These are phyloP conservation scores for Enteromius radiatus DNA, from an alignment of 2,797 vertebrate species.

Conservation along the genomic window DNA sequence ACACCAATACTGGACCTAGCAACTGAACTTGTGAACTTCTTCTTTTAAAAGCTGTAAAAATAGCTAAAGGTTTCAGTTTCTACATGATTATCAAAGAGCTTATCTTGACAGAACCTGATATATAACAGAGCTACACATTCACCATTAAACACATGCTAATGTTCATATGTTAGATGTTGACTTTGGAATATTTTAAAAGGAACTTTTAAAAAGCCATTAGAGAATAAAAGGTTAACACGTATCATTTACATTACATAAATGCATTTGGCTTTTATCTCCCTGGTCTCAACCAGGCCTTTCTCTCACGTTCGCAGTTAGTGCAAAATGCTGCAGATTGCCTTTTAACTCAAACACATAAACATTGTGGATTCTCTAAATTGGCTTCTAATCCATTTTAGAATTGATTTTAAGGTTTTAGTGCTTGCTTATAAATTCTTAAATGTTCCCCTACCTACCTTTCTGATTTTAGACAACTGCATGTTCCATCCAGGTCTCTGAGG, in stretches of 20 bases:
- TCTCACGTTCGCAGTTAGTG: too few relatives aligned
- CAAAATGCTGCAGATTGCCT: too few relatives aligned
- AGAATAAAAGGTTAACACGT: background rate
- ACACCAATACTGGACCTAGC: slow-evolving; percentile 37
- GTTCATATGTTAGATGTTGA: slow-evolving; percentile 8
- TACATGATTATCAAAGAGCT: slow-evolving; percentile 17
- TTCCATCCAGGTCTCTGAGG: too few relatives aligned
- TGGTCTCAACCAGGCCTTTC: too few relatives aligned
- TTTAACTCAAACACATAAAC: too few relatives aligned
- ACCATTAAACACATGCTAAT: slow-evolving; percentile 10
- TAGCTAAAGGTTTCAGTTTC: background rate
- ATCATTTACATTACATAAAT: background rate
- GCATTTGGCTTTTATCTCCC: background rate
- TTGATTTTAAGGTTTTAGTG: too few relatives aligned
- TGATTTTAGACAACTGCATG: too few relatives aligned
- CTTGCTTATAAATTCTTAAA: too few relatives aligned
- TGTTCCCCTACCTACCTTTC: too few relatives aligned
- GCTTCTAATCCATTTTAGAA: too few relatives aligned
- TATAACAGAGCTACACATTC: slow-evolving; percentile 28
- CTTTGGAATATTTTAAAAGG: slow-evolving; percentile 7
- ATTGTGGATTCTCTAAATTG: too few relatives aligned
- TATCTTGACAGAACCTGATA: slow-evolving; percentile 22
- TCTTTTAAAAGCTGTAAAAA: slow-evolving; percentile 32
- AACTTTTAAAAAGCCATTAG: background rate
- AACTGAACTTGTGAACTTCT: slow-evolving; percentile 2